These are phyloP conservation scores for Bombus turneri DNA, from an alignment of 1,140 invertebrate genomes.

Conservation along the genomic window DNA sequence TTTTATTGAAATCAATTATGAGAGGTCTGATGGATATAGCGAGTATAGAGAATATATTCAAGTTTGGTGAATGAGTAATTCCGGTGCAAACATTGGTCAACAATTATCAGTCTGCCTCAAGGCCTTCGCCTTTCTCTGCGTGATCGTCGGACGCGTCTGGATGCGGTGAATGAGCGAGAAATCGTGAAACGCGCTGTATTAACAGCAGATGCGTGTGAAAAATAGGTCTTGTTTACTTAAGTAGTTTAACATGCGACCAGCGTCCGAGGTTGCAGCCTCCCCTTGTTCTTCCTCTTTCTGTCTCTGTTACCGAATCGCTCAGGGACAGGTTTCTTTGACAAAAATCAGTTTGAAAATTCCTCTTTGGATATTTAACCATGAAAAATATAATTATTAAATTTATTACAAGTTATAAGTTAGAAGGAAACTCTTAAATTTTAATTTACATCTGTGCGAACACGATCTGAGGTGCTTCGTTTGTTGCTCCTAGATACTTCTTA, in stretches of 20 bases:
- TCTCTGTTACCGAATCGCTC: background rate
- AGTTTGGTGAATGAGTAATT: constrained; percentile 28
- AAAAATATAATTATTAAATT: background rate
- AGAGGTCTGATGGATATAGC: background rate
- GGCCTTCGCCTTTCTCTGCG: constrained; percentile 33
- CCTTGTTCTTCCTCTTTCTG: background rate
- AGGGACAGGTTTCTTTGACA: background rate
- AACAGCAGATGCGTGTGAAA: constrained; percentile 2
- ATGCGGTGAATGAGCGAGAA: constrained; percentile 36
- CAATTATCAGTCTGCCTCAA: constrained; percentile 30
- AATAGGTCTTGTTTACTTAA: constrained; percentile 12
- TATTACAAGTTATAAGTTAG: background rate
- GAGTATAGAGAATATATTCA: background rate
- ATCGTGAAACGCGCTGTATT: background rate
- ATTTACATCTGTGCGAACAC: background rate
- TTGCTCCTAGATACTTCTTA: no score
- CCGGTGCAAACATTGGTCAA: background rate
- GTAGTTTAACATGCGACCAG: background rate
- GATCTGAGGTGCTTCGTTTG: background rate
- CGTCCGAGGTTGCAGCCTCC: background rate
- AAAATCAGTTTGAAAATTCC: background rate
- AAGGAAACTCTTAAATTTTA: background rate
- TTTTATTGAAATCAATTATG: no score
- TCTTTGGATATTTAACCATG: no score
- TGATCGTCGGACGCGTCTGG: background rate